Evolutionary conservation across 2,888 invertebrate species (phyloP).

Genomic region (Plagiodera versicolora): DNA sequence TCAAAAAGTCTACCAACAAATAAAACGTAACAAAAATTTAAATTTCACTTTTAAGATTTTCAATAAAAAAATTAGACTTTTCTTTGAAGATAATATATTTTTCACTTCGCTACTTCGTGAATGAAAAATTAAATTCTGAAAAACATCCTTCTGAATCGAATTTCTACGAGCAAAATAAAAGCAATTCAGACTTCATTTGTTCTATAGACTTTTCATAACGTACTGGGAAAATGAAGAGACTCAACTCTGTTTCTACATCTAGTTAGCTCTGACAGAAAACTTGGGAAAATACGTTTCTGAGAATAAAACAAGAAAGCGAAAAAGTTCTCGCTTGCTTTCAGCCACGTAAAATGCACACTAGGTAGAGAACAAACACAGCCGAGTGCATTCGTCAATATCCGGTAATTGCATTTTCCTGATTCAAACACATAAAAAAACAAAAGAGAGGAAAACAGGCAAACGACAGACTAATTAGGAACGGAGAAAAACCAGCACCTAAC

Average conservation of each 20-base stretch:
- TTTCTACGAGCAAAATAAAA: no score
- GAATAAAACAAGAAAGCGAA: neutral
- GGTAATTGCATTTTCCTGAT: constrained; percentile 5
- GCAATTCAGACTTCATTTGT: no score
- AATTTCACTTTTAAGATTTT: no score
- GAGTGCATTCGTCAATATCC: neutral
- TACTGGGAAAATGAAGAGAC: neutral
- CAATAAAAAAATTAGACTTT: no score
- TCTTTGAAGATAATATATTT: no score
- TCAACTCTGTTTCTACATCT: neutral
- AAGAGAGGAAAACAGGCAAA: neutral
- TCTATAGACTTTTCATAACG: no score
- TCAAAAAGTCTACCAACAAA: no score
- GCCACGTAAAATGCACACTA: neutral
- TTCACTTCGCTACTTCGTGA: no score
- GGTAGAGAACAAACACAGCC: neutral
- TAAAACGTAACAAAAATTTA: no score
- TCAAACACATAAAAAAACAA: neutral
- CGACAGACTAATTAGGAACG: neutral
- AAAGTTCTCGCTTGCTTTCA: neutral
- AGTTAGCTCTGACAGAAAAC: neutral
- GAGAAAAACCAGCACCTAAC: neutral
- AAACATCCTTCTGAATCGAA: no score
- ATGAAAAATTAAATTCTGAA: no score
- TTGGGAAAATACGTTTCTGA: neutral